Evolutionary conservation across 1,140 invertebrate genomes (phyloP), one percentile per base, ranked within the genome.

Genomic region (Mactra quadrangularis): DNA sequence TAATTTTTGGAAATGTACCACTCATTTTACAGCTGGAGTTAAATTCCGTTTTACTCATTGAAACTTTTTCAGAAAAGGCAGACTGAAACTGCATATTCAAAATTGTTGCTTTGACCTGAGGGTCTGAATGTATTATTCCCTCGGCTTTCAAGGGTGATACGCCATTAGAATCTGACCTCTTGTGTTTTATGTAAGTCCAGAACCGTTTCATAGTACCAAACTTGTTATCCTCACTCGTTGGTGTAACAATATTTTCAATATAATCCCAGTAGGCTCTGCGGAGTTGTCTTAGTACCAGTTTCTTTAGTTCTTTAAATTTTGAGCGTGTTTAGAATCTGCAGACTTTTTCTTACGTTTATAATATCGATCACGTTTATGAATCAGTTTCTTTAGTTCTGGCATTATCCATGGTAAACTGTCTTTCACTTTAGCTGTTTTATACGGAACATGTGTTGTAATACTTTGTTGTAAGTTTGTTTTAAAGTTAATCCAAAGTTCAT

Each of bases 151-250:
- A 27, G 1, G 82, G 75, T 35, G 74, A 35, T 50, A 83, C 33
- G 17, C 72, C 55, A 35, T n/a, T 45, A 64, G 29, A 53, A 13
- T 62, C 47, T 25, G 74, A 19, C 33, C 22, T 66, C 35, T 84
- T 70, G 62, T 78, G 47, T 38, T 84, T 84, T 17, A 84, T 72
- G 45, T 78, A 84, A 25, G 82, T 64, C 74, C 75, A 84, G 41
- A 84, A 84, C 0, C 47, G 19, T 41, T 78, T 78, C 50, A 57
- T 66, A 27, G n/a, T n/a, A n/a, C n/a, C n/a, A n/a, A n/a, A n/a
- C n/a, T n/a, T n/a, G n/a, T n/a, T n/a, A n/a, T n/a, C n/a, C n/a
- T n/a, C n/a, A n/a, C n/a, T n/a, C n/a, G n/a, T n/a, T n/a, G n/a
- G n/a, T n/a, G n/a, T n/a, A n/a, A n/a, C n/a, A n/a, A n/a, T n/a